Evolutionary conservation across 2,113 vertebrate species (phyloP), one percentile per base, ranked within the genome.

Genomic region (Brachyistius frenatus): DNA sequence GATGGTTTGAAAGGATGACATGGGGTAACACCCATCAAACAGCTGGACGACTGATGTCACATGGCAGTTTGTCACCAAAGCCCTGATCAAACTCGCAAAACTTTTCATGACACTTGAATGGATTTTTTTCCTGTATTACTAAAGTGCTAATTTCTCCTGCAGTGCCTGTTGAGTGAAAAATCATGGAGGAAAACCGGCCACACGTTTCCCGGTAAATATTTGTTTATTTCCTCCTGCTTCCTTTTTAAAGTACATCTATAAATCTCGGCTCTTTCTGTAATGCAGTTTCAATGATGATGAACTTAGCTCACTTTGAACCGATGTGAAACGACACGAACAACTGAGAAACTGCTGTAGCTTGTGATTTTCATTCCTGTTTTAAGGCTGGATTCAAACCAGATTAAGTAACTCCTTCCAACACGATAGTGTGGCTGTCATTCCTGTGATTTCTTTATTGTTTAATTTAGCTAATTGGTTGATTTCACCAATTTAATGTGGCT

Each of bases 301-400:
- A 88, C 91, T 93, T 94, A 95, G 95, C 95, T 95, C 95, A 96
- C 95, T 96, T 95, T 95, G 95, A 96, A 2, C 72, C 75, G 0
- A 47, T 91, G 90, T 95, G 94, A 95, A 95, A 96, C 79, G 71
- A 84, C 49, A 86, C 1, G 36, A 95, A 95, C 92, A 41, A 2
- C 95, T 95, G 95, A 96, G 95, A 57, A 90, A 87, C 80, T 87
- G 77, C 70, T 23, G 23, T 23, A 23, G 23, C 23, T 23, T 23
- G 23, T 23, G 23, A 23, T 23, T 23, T 23, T 23, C 23, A 23
- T 23, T 23, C 23, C 23, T 23, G 23, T 23, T 23, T 23, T 23
- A 23, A 23, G 23, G 23, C 23, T 23, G 23, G 23, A 23, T 23
- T 23, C 23, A 23, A 23, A 23, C 23, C 23, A 23, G 23, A 23